Evolutionary conservation across 30 jellyfish, hydroid and myxozoan species (phyloP).

Genomic region (Turritopsis dohrnii): DNA sequence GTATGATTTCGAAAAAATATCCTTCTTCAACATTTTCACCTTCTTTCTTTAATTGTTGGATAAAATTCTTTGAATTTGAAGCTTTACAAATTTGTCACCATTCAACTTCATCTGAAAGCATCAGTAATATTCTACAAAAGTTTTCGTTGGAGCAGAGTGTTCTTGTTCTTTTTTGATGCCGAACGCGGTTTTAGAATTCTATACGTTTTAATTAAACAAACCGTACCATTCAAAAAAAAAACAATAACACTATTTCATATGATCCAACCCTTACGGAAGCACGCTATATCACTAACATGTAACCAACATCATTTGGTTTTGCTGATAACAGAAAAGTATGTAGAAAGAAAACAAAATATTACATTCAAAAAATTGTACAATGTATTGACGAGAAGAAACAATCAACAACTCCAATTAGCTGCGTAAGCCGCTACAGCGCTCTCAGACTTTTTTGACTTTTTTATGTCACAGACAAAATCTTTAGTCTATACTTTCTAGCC

Average conservation of each 20-base stretch:
- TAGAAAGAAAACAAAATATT: neutral
- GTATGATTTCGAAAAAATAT: too few relatives aligned
- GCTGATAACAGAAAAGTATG: neutral
- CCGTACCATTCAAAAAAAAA: neutral
- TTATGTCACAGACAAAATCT: neutral
- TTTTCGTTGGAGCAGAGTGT: too few relatives aligned
- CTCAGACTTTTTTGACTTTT: neutral
- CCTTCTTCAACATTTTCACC: too few relatives aligned
- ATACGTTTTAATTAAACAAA: neutral
- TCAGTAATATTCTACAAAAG: too few relatives aligned
- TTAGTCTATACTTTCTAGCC: neutral
- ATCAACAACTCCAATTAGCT: too few relatives aligned
- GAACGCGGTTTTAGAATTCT: neutral
- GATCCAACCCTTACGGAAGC: neutral
- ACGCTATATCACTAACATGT: neutral
- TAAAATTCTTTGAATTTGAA: too few relatives aligned
- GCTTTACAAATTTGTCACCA: too few relatives aligned
- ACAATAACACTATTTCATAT: neutral
- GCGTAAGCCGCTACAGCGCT: too few relatives aligned
- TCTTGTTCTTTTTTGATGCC: too few relatives aligned
- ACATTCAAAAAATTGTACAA: neutral
- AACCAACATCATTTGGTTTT: neutral
- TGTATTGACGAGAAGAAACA: neutral
- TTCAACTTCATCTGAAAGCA: too few relatives aligned
- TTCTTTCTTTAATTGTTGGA: too few relatives aligned